Base-by-base conservation (phyloP, 2,113 vertebrate species). In the Strix aluco region DNA sequence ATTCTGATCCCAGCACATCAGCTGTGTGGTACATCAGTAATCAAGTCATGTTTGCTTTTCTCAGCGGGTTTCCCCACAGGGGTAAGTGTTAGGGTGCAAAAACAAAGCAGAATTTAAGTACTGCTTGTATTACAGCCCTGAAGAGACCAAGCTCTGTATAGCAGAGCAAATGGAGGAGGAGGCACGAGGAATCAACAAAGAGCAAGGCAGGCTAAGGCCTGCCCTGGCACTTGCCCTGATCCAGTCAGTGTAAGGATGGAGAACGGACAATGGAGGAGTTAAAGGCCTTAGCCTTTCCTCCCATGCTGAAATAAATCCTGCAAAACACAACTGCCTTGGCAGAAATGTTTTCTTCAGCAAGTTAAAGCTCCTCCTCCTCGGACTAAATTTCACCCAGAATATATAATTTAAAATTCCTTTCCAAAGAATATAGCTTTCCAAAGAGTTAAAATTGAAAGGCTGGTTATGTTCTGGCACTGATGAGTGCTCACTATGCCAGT, bases 341-440 rank as follows among this genome's bases (percentile, higher is more conserved):
- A 96, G 63, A 36, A 93, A 96, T 11, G 84, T 92, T 52, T 54
- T 66, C 90, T 72, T 93, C 62, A 40, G 79, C 77, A 79, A 92
- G 71, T 62, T 71, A 79, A 92, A 88, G 55, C 57, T 29, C 38
- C 72, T 73, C 51, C 46, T 75, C 81, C 54, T 88, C 3, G 0
- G 5, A 36, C 32, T 92, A 18, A 20, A 69, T 88, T 91, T 65
- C 75, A 65, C 19, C 72, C 19, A 30, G 32, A 83, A 91, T 34
- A 69, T 26, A 2, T 4, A 47, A 26, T n/a, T 86, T 15, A 36
- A 72, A 72, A 46, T 69, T 63, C 81, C 11, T 79, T 83, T 23
- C 71, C 14, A 32, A 72, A 67, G 93, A 87, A 80, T 52, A 27
- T 32, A 58, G 38, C 74, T 51, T 94, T 52, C 40, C 63, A 40